Base-by-base conservation (phyloP, 2,888 invertebrate genomes). In the Ischnura elegans region DNA sequence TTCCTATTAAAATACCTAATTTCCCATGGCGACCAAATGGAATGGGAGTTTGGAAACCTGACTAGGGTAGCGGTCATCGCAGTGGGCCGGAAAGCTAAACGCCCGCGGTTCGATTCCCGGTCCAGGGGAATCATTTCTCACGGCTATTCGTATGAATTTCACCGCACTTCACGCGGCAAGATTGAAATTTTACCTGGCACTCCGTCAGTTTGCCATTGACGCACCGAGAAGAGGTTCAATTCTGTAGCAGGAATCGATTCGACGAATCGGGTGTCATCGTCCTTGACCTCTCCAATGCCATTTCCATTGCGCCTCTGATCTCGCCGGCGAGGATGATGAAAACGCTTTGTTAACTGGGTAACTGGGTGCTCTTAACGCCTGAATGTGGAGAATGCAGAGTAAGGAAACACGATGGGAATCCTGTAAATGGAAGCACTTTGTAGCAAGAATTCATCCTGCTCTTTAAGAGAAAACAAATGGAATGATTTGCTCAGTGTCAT, bases 231-330 rank as follows among this genome's bases (percentile, higher is more conserved):
- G 36, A 1, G 36, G 76, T 76, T 16, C 10, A 29, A 36, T 13
- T 1, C 36, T 29, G 13, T 16, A 16, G 13, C 21, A 10, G 16
- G 16, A 76, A 76, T 29, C 36, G 13, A 76, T 25, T 76, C 36
- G 36, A 76, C 16, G 6, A 13, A 76, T 36, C 76, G 13, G 5
- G 76, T 16, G 16, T 0, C 2, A 76, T 13, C 36, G 76, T n/a
- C 16, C 76, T 76, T 76, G 76, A 76, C 76, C 76, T 76, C 76
- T 76, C 36, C 36, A 76, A 76, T 36, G 36, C 76, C 76, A 76
- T 36, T 76, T 0, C 25, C 13, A 36, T 13, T 36, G 36, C 29
- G 21, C 36, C 36, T 76, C 36, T 76, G 76, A 4, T 36, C 76
- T 25, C 36, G 76, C 13, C 76, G 76, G 8, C 36, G 2, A 36